Evolutionary conservation across 1,140 invertebrate genomes (phyloP).

Genomic region (Drosophila subpulchrella): DNA sequence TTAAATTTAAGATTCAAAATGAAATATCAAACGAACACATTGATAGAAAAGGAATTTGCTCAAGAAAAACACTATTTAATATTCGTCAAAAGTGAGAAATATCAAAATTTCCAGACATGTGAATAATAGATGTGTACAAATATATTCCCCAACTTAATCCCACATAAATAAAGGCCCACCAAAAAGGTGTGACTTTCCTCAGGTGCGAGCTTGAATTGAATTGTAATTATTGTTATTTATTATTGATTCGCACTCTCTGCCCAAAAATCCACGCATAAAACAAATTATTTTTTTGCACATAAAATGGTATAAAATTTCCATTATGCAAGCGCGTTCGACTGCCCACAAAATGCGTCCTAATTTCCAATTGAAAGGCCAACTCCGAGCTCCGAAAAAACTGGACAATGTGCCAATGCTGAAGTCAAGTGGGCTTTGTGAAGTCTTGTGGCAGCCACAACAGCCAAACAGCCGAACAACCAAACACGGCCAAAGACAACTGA

Average conservation of each 20-base stretch:
- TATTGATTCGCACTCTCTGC: slow-evolving; percentile 18
- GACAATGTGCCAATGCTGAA: slow-evolving; percentile 45
- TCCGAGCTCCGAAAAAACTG: slow-evolving; percentile 25
- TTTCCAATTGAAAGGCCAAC: slow-evolving; percentile 50
- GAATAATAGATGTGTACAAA: background rate
- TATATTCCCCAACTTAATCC: background rate
- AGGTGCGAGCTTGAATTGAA: slow-evolving; percentile 14
- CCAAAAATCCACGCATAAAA: slow-evolving; percentile 1
- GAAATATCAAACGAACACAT: background rate
- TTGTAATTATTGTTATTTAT: slow-evolving; percentile 24
- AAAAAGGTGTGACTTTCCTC: slow-evolving; percentile 17
- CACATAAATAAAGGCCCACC: background rate
- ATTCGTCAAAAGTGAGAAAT: background rate
- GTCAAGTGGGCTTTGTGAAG: slow-evolving; percentile 48
- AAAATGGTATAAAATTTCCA: slow-evolving; percentile 20
- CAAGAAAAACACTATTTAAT: background rate
- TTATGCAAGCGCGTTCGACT: slow-evolving; percentile 39
- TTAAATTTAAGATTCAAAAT: no score
- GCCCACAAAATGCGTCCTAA: slow-evolving; percentile 49
- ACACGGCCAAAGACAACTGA: slow-evolving; percentile 22
- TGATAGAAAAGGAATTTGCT: background rate
- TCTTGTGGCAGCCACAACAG: slow-evolving; percentile 32
- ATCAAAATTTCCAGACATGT: background rate
- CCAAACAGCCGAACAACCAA: slow-evolving; percentile 13
- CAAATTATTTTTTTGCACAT: slow-evolving; percentile 7